Percentiles rank a stretch among this genome's conserved stretches.
Conservation (phyloP, 1,140 invertebrate species). For the Dendroctonus valens region DNA sequence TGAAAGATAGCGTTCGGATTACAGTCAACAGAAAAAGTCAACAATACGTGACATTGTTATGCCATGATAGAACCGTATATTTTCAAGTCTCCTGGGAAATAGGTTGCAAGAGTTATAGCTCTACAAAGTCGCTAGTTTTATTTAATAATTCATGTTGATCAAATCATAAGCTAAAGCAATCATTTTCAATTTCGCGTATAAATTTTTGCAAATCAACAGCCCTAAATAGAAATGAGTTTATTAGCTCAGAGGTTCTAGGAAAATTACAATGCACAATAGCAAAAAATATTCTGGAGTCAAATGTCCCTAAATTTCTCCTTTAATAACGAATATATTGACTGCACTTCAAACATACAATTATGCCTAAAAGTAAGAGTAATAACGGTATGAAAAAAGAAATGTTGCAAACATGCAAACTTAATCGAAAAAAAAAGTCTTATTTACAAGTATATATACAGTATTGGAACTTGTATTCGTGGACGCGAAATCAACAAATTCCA, state of each 20-base stretch:
- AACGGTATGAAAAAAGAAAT: no score
- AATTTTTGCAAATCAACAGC: background rate
- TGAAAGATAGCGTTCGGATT: conserved; percentile 17
- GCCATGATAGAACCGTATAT: conserved; percentile 1
- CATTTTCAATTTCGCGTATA: background rate
- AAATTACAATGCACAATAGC: background rate
- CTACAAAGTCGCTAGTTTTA: background rate
- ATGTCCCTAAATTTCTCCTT: no score
- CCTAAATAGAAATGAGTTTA: background rate
- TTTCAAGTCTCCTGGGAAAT: background rate
- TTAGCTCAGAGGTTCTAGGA: background rate
- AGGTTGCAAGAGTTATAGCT: background rate
- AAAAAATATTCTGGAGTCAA: no score
- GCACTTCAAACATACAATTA: no score
- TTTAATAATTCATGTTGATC: background rate
- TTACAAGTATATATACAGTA: no score
- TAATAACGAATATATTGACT: no score
- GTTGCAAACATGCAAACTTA: no score
- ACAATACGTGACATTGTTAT: conserved; percentile 20
- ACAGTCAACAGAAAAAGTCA: conserved; percentile 18
- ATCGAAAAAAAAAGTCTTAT: no score
- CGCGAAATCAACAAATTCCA: no score
- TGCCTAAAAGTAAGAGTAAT: no score
- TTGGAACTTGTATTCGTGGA: no score
- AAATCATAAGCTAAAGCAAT: background rate